Percentiles rank a stretch among this genome's conserved stretches.
phyloP scores from a whole-genome alignment of 2,113 vertebrate species.

The Passer domesticus region DNA sequence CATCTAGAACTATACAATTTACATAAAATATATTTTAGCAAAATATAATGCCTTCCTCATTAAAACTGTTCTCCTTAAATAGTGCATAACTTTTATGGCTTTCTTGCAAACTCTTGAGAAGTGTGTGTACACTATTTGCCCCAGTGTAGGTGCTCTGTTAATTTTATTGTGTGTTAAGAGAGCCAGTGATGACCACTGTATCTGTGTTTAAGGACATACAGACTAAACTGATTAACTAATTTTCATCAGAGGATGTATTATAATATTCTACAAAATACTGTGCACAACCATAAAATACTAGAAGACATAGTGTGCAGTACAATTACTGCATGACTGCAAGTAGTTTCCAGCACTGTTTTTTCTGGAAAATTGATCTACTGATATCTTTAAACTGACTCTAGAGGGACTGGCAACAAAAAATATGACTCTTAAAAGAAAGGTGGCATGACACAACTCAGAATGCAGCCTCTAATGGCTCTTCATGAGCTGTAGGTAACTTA shows the following conservation, averaged over 20 bases:
- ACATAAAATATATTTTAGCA: not conserved
- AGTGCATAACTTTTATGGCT: not conserved
- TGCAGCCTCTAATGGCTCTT: not conserved
- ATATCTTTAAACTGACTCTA: not conserved
- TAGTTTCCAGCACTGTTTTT: not conserved
- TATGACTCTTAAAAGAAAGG: not conserved
- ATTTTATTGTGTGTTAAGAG: not conserved
- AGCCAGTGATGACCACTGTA: not conserved
- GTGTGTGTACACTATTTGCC: fast-evolving
- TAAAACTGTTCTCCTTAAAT: not conserved
- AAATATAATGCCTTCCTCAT: not conserved
- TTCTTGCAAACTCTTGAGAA: not conserved
- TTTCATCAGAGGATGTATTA: not conserved
- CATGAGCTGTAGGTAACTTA: not conserved
- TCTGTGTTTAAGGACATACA: not conserved
- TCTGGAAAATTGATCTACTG: not conserved
- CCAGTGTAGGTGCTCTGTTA: not conserved
- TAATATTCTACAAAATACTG: not conserved
- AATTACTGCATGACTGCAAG: not conserved
- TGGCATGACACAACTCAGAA: not conserved
- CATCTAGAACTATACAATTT: not conserved
- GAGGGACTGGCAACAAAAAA: not conserved
- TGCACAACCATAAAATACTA: not conserved
- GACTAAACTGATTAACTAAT: not conserved
- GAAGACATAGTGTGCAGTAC: not conserved